phyloP scores from a whole-genome alignment of 2,888 invertebrate genomes.

The Acanthosepion lycidas region DNA sequence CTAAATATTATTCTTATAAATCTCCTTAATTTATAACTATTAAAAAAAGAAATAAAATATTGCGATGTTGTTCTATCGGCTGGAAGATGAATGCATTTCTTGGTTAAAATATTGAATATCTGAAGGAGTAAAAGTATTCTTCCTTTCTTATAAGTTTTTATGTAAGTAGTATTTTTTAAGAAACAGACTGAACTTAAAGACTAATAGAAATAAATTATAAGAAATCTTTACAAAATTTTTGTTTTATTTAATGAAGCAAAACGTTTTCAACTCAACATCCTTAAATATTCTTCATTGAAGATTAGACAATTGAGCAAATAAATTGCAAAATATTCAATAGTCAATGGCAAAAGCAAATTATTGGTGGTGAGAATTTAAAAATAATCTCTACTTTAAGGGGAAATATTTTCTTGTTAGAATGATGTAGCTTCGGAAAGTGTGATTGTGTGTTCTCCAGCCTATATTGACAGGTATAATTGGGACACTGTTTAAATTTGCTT shows the following conservation, averaged over 20 bases:
- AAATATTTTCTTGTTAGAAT: not conserved
- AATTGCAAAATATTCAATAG: not conserved
- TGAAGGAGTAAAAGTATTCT: too few relatives aligned
- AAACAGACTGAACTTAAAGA: too few relatives aligned
- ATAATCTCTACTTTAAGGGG: not conserved
- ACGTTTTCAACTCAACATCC: not conserved
- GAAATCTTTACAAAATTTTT: not conserved
- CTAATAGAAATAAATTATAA: not conserved
- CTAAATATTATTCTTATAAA: not conserved
- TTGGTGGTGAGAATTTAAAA: not conserved
- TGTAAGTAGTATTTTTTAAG: too few relatives aligned
- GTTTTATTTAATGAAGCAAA: not conserved
- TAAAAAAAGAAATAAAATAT: too few relatives aligned
- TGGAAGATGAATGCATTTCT: too few relatives aligned
- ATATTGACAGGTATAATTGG: conserved; percentile 23
- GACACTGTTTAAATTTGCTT: conserved; percentile 11
- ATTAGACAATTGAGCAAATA: not conserved
- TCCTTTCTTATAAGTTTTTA: too few relatives aligned
- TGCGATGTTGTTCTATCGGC: too few relatives aligned
- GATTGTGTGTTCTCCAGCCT: not conserved
- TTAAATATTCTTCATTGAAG: not conserved
- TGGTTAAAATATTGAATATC: too few relatives aligned
- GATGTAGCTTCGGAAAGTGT: not conserved
- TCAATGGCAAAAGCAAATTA: not conserved
- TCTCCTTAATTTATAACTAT: not conserved